A percentile compares a stretch with the other conserved stretches of the same genome.
Conservation (phyloP, 2,797 vertebrate genomes). For the Acanthiza pusilla region DNA sequence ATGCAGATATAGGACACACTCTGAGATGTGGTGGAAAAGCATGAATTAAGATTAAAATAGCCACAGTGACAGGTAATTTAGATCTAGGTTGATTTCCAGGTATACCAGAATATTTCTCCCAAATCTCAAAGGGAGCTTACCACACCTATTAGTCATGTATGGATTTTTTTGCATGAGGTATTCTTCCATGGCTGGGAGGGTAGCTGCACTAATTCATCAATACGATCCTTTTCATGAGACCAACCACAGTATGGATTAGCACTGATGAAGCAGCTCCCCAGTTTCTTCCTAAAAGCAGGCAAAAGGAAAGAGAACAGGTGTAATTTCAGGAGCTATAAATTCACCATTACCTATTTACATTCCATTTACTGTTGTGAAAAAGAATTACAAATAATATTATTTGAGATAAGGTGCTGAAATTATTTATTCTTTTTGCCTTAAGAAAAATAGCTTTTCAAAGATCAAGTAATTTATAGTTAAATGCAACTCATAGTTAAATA, state of each 20-base stretch:
- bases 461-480: neutral
- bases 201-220: neutral
- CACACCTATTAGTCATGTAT: neutral
- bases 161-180: neutral
- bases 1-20: neutral
- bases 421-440: neutral
- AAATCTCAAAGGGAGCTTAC: neutral
- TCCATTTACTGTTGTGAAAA: neutral
- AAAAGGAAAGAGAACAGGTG: neutral
- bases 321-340: neutral
- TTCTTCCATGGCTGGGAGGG: neutral
- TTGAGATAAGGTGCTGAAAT: neutral
- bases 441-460: neutral
- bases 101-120: neutral
- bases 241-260: constrained; percentile 44
- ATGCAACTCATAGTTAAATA: neutral
- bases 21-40: neutral
- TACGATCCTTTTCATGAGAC: constrained; percentile 20
- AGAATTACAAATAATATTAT: neutral
- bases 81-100: neutral
- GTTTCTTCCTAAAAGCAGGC: constrained; percentile 45
- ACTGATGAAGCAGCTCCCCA: constrained; percentile 57
- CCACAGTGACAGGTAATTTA: neutral
- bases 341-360: neutral
- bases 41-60: neutral